Evolutionary conservation across 1,140 invertebrate species (phyloP), one percentile per base, ranked within the genome.

Genomic region (Hylyphantes graminicola): DNA sequence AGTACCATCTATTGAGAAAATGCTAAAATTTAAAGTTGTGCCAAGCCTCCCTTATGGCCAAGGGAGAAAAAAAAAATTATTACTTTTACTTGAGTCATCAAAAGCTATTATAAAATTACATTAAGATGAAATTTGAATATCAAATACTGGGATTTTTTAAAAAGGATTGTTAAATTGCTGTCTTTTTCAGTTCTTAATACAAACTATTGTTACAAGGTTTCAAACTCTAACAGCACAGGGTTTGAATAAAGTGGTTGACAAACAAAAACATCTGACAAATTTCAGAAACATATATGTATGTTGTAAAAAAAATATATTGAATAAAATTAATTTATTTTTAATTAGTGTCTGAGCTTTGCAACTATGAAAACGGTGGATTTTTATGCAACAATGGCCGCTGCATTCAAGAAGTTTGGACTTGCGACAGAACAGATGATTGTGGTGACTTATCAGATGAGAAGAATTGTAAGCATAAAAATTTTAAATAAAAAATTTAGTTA

Each of bases 381-480:
- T 86, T 91, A 55, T 91, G 91, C 87, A 86, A 86, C 12, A 90
- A 91, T 86, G 86, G 87, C 8, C 75, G 87, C 0, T 91, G 91
- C 87, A 90, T 91, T n/a, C 88, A 88, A 80, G 88, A 90, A 76
- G 88, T 85, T 7, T 91, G 89, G 89, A 85, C 86, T 7, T 91
- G 91, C 88, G 90, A 91, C 87, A 86, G 87, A 19, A 88, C 88
- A 11, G 87, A 90, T 82, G 90, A 91, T 83, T 91, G 91, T 87
- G 88, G 87, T 15, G 91, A 91, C 85, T 86, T 85, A 74, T 89
- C 88, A 73, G 91, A 91, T 88, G 91, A 91, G 87, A 61, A 82
- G 2, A 88, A 88, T 70, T 91, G 91, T 87, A 86, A 86, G 63
- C 50, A 12, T 74, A 67, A 35, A 35, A 35, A 35, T 35, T 35